phyloP scores from a whole-genome alignment of 2,797 vertebrate species.

The Decapterus maruadsi region DNA sequence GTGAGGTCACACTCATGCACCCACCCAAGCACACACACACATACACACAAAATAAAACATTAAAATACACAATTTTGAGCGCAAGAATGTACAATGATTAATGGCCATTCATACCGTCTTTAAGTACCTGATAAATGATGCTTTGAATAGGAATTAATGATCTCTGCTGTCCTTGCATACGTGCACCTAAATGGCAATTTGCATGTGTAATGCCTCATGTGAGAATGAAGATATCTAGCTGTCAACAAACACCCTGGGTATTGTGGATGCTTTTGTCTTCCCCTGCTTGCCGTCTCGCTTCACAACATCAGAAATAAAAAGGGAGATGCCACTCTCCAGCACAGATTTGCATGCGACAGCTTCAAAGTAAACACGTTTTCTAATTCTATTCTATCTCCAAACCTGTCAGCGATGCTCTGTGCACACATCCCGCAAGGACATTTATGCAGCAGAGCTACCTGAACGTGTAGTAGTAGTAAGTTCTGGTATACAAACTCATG shows the following conservation, averaged over 20 bases:
- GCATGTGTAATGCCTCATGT: constrained; percentile 54
- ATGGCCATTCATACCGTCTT: constrained; percentile 38
- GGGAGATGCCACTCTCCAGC: constrained; percentile 11
- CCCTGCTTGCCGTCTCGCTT: constrained; percentile 46
- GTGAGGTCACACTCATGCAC: constrained; percentile 55
- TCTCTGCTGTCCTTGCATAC: constrained; percentile 14
- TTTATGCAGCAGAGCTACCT: constrained; percentile 15
- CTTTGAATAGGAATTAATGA: constrained; percentile 66
- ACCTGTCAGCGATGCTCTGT: constrained; percentile 21
- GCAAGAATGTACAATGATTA: constrained; percentile 52
- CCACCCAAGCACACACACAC: constrained; percentile 18
- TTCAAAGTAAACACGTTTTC: constrained; percentile 47
- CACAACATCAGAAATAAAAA: constrained; percentile 30
- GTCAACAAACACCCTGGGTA: constrained; percentile 46
- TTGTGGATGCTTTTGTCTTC: constrained; percentile 39
- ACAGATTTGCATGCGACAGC: constrained; percentile 20
- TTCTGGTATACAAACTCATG: constrained; percentile 17
- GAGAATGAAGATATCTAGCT: constrained; percentile 73
- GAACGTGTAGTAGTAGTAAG: neutral
- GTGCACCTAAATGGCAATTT: constrained; percentile 63
- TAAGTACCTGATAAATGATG: constrained; percentile 60
- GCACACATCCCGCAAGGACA: constrained; percentile 19
- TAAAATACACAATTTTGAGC: constrained; percentile 22
- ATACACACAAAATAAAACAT: constrained; percentile 22
- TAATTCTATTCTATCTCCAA: constrained; percentile 14